A percentile compares a stretch with the other conserved stretches of the same genome.
Conservation (phyloP, 64 coral and sea anemone species). For the Porites australiensis region DNA sequence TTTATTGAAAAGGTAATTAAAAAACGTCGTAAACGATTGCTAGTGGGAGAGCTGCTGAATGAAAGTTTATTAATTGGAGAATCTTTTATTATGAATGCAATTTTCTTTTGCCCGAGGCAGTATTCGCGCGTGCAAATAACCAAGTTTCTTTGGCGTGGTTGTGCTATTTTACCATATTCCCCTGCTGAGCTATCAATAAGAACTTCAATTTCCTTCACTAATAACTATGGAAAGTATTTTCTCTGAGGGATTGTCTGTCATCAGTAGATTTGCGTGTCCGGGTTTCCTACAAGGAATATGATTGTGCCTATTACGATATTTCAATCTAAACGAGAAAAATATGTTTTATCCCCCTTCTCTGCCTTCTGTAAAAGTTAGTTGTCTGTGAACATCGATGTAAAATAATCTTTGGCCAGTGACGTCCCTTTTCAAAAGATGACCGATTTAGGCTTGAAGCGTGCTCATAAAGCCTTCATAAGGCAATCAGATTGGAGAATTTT, state of each 20-base stretch:
- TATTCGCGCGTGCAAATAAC: not conserved
- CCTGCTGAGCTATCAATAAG: not conserved
- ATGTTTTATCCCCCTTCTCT: not conserved
- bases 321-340: not conserved
- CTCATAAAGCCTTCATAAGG: too few species aligned
- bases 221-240: constrained; percentile 13
- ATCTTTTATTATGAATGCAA: too few species aligned
- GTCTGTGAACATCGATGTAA: not conserved
- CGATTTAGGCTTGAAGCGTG: too few species aligned
- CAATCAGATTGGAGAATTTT: too few species aligned
- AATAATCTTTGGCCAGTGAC: not conserved
- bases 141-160: not conserved
- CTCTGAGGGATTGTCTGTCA: not conserved
- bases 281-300: not conserved
- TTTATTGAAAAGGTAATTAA: too few species aligned
- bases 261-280: not conserved
- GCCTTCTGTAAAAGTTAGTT: not conserved
- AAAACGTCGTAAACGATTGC: too few species aligned
- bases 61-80: too few species aligned
- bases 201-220: not conserved
- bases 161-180: not conserved
- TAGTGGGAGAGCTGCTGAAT: too few species aligned
- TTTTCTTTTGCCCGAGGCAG: too few species aligned
- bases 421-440: too few species aligned
- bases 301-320: not conserved